Evolutionary conservation across 64 coral and sea anemone species (phyloP).

Genomic region (Montipora capricornis): DNA sequence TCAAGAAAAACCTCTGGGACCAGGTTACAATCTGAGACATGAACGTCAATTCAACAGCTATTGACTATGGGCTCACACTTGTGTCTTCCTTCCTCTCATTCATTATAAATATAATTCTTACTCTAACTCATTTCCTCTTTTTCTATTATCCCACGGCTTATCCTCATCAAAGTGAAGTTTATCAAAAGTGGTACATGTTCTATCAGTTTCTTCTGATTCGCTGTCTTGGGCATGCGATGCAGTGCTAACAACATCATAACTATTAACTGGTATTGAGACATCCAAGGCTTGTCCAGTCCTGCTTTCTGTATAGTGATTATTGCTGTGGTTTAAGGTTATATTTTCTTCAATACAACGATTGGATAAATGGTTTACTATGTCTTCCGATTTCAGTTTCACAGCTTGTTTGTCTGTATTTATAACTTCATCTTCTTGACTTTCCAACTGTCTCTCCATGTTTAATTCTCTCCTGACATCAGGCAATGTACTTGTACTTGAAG

Average conservation of each 20-base stretch:
- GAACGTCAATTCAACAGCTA: no score
- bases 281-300: background rate
- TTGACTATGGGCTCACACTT: no score
- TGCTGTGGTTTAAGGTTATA: background rate
- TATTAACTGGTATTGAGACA: background rate
- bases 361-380: background rate
- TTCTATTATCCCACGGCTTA: background rate
- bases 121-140: background rate
- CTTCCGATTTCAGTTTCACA: background rate
- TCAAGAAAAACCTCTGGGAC: no score
- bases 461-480: background rate
- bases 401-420: background rate
- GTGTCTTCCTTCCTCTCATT: background rate
- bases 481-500: background rate
- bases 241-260: background rate
- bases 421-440: background rate
- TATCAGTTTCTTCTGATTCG: background rate
- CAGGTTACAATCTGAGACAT: no score
- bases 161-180: background rate
- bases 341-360: background rate
- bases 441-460: background rate
- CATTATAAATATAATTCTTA: background rate
- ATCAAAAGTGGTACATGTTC: background rate
- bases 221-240: background rate
- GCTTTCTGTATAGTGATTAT: background rate